These are phyloP conservation scores for Drosophila maculinotata DNA, from an alignment of 2,888 invertebrate species.

Conservation along the genomic window DNA sequence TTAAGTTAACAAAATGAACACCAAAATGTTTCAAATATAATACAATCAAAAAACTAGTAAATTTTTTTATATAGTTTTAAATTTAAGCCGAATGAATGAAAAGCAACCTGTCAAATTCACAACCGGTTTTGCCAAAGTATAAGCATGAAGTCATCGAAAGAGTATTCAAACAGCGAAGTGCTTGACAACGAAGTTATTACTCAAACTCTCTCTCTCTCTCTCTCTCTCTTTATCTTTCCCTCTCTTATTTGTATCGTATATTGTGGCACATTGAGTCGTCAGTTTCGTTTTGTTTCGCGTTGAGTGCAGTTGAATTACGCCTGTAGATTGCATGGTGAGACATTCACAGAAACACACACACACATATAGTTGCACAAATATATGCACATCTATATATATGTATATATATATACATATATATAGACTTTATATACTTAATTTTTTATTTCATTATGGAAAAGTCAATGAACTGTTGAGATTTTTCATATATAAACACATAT, in stretches of 20 bases:
- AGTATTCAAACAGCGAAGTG: conserved; percentile 33
- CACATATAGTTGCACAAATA: conserved; percentile 6
- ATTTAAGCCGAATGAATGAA: background rate
- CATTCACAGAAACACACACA: conserved; percentile 12
- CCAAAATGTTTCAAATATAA: background rate
- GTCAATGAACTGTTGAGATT: conserved; percentile 59
- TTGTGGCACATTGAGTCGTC: conserved; percentile 46
- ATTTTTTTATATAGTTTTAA: background rate
- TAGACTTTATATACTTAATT: conserved; percentile 27
- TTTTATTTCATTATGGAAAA: conserved; percentile 22
- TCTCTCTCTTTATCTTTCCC: conserved; percentile 4
- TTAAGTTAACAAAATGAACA: too few species aligned
- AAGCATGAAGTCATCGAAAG: conserved; percentile 28
- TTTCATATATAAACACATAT: conserved; percentile 26
- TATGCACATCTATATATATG: conserved; percentile 11
- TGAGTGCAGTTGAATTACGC: conserved; percentile 67
- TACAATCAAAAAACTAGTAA: background rate
- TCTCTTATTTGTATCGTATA: conserved; percentile 27
- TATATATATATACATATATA: conserved; percentile 14
- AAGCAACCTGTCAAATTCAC: background rate
- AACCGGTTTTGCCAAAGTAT: conserved; percentile 24
- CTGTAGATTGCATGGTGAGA: conserved; percentile 40
- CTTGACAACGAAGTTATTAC: conserved; percentile 6
- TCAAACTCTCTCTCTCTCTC: conserved; percentile 9
- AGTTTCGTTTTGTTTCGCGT: conserved; percentile 68